Conservation (phyloP, 2,888 invertebrate genomes). For the Cistogaster globosa region DNA sequence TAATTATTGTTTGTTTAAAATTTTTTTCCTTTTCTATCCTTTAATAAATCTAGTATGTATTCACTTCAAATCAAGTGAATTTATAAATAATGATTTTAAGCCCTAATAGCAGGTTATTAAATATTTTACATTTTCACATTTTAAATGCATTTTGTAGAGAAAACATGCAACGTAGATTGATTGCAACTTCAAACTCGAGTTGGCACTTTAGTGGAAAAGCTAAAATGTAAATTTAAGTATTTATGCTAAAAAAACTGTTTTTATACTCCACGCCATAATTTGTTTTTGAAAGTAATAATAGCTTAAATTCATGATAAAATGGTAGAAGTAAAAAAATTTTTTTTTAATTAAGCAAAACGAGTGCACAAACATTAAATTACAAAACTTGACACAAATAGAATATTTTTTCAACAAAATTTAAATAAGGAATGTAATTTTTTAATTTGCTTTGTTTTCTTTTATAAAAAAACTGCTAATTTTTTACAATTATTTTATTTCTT, state of each 20-base stretch:
- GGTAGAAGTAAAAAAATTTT: not conserved
- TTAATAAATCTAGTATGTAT: conserved; percentile 32
- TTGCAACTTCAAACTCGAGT: conserved; percentile 40
- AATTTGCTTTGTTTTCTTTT: no score
- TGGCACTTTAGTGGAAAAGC: conserved; percentile 35
- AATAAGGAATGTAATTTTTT: no score
- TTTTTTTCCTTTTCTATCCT: not conserved
- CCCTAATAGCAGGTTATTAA: conserved; percentile 66
- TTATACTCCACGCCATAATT: not conserved
- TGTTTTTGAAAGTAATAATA: not conserved
- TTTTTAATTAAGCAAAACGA: no score
- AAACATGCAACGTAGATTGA: conserved; percentile 50
- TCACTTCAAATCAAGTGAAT: conserved; percentile 58
- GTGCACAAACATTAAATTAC: no score
- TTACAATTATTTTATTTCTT: no score
- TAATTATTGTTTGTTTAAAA: not conserved
- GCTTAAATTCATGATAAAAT: not conserved
- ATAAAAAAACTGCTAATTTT: no score
- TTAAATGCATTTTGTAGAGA: conserved; percentile 40
- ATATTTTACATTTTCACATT: conserved; percentile 64
- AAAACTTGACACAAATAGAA: no score
- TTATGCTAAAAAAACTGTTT: not conserved
- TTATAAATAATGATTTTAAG: conserved; percentile 48
- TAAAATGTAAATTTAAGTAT: conserved; percentile 24
- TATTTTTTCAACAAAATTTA: no score